These are phyloP conservation scores for Drosophila pseudotakahashii DNA, from an alignment of 2,888 invertebrate species.

Conservation along the genomic window DNA sequence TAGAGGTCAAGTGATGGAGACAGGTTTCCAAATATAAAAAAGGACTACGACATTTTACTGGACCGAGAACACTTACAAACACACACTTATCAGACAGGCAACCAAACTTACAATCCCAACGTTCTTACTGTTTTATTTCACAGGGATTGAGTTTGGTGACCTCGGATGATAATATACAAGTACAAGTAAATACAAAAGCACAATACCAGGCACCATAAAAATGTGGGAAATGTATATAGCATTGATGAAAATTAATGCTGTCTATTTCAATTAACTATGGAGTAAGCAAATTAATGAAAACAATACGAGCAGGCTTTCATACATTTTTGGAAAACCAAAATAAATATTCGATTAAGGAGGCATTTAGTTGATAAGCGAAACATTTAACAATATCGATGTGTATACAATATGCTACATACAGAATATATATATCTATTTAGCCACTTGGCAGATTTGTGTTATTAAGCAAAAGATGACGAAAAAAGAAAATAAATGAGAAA, in stretches of 20 bases:
- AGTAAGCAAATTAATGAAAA: constrained; percentile 28
- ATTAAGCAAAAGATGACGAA: constrained; percentile 39
- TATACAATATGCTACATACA: constrained; percentile 51
- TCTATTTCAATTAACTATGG: constrained; percentile 50
- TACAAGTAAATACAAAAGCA: constrained; percentile 71
- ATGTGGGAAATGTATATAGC: constrained; percentile 2
- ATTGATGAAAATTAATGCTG: constrained; percentile 39
- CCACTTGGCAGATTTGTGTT: constrained; percentile 76
- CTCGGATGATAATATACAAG: constrained; percentile 55
- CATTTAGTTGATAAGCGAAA: constrained; percentile 43
- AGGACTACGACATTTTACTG: constrained; percentile 29
- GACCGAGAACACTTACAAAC: constrained; percentile 15
- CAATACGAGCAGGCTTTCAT: constrained; percentile 74
- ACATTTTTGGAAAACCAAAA: constrained; percentile 74
- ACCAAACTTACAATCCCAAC: constrained; percentile 13
- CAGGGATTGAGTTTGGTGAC: constrained; percentile 39
- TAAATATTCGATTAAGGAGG: constrained; percentile 44
- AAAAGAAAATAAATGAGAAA: constrained; percentile 39
- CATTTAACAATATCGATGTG: constrained; percentile 68
- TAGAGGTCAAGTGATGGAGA: constrained; percentile 3
- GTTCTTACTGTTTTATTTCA: constrained; percentile 15
- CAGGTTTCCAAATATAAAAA: constrained; percentile 1
- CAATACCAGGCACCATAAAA: constrained; percentile 16
- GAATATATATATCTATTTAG: constrained; percentile 50
- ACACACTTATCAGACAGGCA: constrained; percentile 16